Evolutionary conservation across 2,888 invertebrate genomes (phyloP).

Genomic region (Idaea dimidiata): DNA sequence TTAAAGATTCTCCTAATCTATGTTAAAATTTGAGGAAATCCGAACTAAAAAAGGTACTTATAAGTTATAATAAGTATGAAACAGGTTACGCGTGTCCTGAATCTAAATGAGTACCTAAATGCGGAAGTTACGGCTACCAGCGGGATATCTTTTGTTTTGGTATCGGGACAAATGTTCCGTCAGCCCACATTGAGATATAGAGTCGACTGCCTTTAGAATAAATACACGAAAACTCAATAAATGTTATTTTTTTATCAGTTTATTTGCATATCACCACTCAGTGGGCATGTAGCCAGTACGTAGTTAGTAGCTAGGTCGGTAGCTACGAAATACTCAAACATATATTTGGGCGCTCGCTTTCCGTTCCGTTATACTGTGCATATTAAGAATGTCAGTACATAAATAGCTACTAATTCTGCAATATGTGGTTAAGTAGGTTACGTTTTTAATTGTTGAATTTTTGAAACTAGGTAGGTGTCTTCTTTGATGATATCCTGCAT

Average conservation of each 20-base stretch:
- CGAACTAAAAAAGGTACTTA: background rate
- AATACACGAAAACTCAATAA: constrained; percentile 35
- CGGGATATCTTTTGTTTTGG: constrained; percentile 42
- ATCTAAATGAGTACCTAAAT: constrained; percentile 51
- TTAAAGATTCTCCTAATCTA: too few relatives aligned
- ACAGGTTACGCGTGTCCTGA: constrained; percentile 44
- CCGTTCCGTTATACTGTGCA: too few relatives aligned
- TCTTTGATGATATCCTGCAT: too few relatives aligned
- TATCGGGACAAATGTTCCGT: constrained; percentile 50
- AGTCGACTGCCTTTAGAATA: constrained; percentile 24
- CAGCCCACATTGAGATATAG: constrained; percentile 44
- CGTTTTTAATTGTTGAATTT: too few relatives aligned
- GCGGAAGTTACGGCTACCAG: constrained; percentile 38
- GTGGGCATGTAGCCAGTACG: constrained; percentile 5
- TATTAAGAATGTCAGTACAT: too few relatives aligned
- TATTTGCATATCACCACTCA: constrained; percentile 22
- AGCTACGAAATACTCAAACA: too few relatives aligned
- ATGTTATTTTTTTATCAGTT: constrained; percentile 28
- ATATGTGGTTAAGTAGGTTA: too few relatives aligned
- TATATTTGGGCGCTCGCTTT: too few relatives aligned
- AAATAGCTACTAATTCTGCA: too few relatives aligned
- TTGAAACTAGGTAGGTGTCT: too few relatives aligned
- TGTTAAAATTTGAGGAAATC: background rate
- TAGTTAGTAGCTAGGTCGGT: too few relatives aligned
- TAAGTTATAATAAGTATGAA: background rate